These are phyloP conservation scores for Thecophora atra DNA, from an alignment of 2,888 invertebrate genomes.

Conservation along the genomic window DNA sequence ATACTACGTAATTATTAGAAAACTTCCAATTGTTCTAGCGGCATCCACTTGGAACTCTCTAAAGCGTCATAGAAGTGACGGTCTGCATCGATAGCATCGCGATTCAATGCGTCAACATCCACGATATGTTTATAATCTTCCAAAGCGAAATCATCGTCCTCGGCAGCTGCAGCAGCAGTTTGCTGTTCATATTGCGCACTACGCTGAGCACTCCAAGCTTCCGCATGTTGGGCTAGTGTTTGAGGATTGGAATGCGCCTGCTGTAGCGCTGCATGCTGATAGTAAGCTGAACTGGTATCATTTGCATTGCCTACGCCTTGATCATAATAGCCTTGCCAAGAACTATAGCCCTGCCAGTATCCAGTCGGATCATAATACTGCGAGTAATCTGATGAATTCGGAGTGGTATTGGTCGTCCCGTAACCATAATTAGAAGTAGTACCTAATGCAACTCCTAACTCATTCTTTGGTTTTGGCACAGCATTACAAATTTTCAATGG, in stretches of 20 bases:
- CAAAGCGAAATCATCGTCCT: too few relatives aligned
- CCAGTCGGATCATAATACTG: slow-evolving; percentile 82
- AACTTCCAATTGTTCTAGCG: too few relatives aligned
- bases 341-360: slow-evolving; percentile 88
- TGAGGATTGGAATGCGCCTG: slow-evolving; percentile 59
- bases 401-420: slow-evolving; percentile 52
- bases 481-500: slow-evolving; percentile 92
- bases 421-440: slow-evolving; percentile 61
- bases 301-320: slow-evolving; percentile 55
- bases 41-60: too few relatives aligned
- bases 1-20: too few relatives aligned
- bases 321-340: slow-evolving; percentile 81
- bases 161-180: too few relatives aligned
- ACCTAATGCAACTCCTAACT: slow-evolving; percentile 57
- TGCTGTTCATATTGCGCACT: slow-evolving; percentile 65
- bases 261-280: slow-evolving; percentile 65
- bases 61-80: too few relatives aligned
- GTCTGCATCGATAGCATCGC: too few relatives aligned
- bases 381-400: slow-evolving; percentile 71
- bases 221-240: slow-evolving; percentile 65
- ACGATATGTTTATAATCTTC: too few relatives aligned
- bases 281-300: slow-evolving; percentile 58
- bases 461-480: slow-evolving; percentile 83
- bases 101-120: too few relatives aligned
- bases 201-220: slow-evolving; percentile 67